These are phyloP conservation scores for Netelia virgata DNA, from an alignment of 2,888 invertebrate species.

Conservation along the genomic window DNA sequence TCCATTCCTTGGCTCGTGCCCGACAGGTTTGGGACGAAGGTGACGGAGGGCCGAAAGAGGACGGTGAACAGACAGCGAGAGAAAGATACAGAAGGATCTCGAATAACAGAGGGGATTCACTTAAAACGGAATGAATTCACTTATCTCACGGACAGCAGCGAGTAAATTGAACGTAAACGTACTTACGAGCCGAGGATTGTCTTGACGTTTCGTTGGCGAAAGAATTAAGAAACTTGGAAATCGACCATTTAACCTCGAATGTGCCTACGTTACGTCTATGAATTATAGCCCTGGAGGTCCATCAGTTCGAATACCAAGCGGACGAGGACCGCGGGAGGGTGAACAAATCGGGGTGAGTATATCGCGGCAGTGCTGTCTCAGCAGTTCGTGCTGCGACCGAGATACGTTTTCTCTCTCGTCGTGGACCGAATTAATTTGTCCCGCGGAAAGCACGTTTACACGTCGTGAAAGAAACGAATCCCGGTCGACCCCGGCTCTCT, in stretches of 20 bases:
- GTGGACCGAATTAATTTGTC: conserved; percentile 66
- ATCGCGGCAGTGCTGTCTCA: conserved; percentile 63
- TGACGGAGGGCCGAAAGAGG: background rate
- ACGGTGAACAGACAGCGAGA: conserved; percentile 8
- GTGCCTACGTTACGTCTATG: conserved; percentile 9
- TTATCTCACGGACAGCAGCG: conserved; percentile 25
- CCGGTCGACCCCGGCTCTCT: conserved; percentile 33
- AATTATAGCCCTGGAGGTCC: conserved; percentile 45
- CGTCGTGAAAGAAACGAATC: conserved; percentile 58
- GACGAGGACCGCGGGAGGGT: conserved; percentile 3
- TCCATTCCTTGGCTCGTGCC: background rate
- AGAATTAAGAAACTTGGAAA: conserved; percentile 12
- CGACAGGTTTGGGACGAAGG: background rate
- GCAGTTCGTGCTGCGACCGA: conserved; percentile 67
- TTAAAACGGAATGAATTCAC: conserved; percentile 33
- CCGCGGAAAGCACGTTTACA: conserved; percentile 66
- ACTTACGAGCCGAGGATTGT: background rate
- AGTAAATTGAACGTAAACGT: conserved; percentile 33
- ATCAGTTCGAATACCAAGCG: conserved; percentile 45
- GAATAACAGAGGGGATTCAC: background rate
- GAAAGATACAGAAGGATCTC: background rate
- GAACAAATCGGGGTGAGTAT: conserved; percentile 23
- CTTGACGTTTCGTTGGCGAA: background rate
- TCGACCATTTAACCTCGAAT: background rate
- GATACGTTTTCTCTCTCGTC: conserved; percentile 58